Percentiles rank a stretch among this genome's conserved stretches.
Conservation (phyloP, 2,888 invertebrate species). For the Drosophila neutralis region DNA sequence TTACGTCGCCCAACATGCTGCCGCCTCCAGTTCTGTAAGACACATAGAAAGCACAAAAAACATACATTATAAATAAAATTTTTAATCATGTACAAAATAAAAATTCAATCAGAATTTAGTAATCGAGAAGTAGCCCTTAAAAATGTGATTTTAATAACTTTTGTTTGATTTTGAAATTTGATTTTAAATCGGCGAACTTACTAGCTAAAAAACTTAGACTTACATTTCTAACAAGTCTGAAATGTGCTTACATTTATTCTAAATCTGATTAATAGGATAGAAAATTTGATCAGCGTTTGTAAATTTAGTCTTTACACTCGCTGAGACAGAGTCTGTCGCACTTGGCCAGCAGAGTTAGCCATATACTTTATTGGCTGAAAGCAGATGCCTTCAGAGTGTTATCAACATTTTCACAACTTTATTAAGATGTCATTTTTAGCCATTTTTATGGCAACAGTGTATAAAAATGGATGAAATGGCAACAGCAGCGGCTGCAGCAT, state of each 20-base stretch:
- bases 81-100: neutral
- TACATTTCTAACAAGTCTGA: neutral
- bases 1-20: conserved; percentile 96
- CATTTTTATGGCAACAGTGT: conserved; percentile 43
- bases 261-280: neutral
- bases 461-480: conserved; percentile 39
- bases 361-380: conserved; percentile 11
- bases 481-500: conserved; percentile 49
- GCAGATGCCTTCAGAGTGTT: conserved; percentile 1
- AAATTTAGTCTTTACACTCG: neutral
- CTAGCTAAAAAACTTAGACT: too few relatives aligned
- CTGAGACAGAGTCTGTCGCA: neutral
- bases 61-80: too few relatives aligned
- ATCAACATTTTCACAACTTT: conserved; percentile 41
- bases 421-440: conserved; percentile 31
- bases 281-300: neutral
- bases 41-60: neutral
- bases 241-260: neutral
- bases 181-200: neutral
- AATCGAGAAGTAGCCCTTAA: neutral
- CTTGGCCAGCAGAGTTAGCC: neutral
- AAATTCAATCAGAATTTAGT: neutral
- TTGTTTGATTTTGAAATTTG: neutral
- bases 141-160: neutral
- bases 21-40: conserved; percentile 84